Base-by-base conservation (phyloP, 1,140 invertebrate species). In the Papilio xuthus region DNA sequence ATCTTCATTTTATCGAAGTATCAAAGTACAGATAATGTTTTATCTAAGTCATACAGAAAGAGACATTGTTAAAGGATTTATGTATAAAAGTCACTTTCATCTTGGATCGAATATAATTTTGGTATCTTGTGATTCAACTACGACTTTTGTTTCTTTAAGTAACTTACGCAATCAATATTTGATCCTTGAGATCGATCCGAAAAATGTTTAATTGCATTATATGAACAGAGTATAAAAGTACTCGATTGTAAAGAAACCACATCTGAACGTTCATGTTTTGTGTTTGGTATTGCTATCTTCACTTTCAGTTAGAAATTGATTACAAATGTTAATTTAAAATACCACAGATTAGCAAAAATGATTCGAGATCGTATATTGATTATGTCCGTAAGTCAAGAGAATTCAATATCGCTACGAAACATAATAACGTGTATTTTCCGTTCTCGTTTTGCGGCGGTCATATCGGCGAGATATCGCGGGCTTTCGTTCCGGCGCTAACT, bases 391-490 rank as follows among this genome's bases (percentile, higher is more conserved):
- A 32, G 26, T 67, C 4, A 10, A 67, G 26, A 67, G 26, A 67
- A 67, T 67, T 67, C 23, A 28, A 60, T 60, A 26, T 26, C 56
- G 56, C 20, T 26, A 15, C 12, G 60, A 67, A 67, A 67, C 60
- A 67, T 67, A 63, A 63, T 63, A 67, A 67, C 60, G 60, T 32
- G 60, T 32, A 67, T 67, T 67, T 67, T 67, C 60, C 60, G 60
- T 67, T 67, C 60, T 67, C 23, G 60, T 32, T 67, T 28, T 28
- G 60, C 60, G 60, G 60, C 13, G 60, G n/a, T 67, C 23, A 67
- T 67, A 28, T 67, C 60, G 60, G 10, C 26, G 60, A 67, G 60
- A 67, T 42, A 71, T 71, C 41, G n/a, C 20, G 37, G 41, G 32
- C 41, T 71, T 71, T 42, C 69, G 41, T 41, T 73, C 71, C 71